Base-by-base conservation (phyloP, 2,888 invertebrate genomes). In the Gerris lacustris region DNA sequence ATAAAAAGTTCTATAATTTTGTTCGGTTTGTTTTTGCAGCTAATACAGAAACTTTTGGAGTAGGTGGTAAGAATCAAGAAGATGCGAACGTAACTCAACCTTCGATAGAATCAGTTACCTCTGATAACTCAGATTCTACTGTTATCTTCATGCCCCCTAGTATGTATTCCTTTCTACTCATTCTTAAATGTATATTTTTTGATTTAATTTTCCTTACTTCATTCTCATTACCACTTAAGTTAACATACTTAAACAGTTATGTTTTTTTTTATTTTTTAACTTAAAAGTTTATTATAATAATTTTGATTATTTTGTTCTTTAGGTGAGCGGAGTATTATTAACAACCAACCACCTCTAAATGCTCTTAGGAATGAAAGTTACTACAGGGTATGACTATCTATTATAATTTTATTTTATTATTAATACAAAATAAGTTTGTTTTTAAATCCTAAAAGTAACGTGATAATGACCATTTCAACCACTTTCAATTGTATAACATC, bases 321-420 rank as follows among this genome's bases (percentile, higher is more conserved):
- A 31, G 31, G 31, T 31, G 31, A 31, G 31, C 31, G 31, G 31
- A 55, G 55, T 11, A 55, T 55, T 55, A 31, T 31, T 31, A 55
- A 55, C 6, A 69, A 68, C 31, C 47, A 67, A 47, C 69, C 67
- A 17, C 62, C 72, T 45, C 84, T 84, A 78, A 85, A 83, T 77
- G 80, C 79, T 70, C 79, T 94, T 72, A 84, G 94, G 72, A 96
- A 95, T 78, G 94, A 96, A 79, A 96, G 95, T 78, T 96, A 96
- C 79, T 94, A 92, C 78, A 88, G 92, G 84, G 93, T 92, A 77
- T 72, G 73, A 73, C 66, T 18, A 11, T 62, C 11, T 17, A 18
- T 70, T 45, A 31, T 69, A 18, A 63, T 45, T 62, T 31, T 31
- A 31, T 31, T 31, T 31, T 2, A 2, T 31, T 31, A 2, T 31